phyloP scores from a whole-genome alignment of 1,140 invertebrate genomes.

The Colletes latitarsis region DNA sequence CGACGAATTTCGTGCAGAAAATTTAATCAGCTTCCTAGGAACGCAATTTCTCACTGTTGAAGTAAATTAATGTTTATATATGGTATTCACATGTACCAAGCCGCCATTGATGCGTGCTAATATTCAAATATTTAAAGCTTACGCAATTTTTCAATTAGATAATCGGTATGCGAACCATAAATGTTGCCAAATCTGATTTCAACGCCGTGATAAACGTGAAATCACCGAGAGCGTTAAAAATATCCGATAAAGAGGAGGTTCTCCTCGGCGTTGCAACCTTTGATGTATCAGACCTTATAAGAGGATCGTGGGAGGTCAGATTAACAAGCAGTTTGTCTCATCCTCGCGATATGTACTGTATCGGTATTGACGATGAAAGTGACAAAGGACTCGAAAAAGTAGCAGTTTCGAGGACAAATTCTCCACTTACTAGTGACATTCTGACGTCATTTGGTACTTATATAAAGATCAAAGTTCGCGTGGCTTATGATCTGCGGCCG shows the following conservation, averaged over 20 bases:
- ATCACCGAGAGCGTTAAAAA: background rate
- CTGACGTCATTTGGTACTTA: background rate
- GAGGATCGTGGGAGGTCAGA: slow-evolving; percentile 29
- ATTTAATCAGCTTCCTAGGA: slow-evolving; percentile 16
- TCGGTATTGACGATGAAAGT: no score
- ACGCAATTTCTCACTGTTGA: slow-evolving; percentile 19
- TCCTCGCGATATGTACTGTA: background rate
- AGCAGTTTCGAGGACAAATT: background rate
- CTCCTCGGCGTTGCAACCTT: slow-evolving; percentile 10
- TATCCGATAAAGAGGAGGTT: background rate
- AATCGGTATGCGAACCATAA: slow-evolving; percentile 2
- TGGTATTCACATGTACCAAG: background rate
- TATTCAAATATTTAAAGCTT: no score
- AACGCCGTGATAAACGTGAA: no score
- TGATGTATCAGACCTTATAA: slow-evolving; percentile 30
- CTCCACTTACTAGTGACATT: slow-evolving; percentile 6
- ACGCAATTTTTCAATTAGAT: background rate
- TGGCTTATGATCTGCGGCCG: background rate
- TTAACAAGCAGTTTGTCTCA: slow-evolving; percentile 1
- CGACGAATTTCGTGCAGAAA: slow-evolving; percentile 1
- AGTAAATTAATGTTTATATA: background rate
- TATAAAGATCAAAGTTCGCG: slow-evolving; percentile 18
- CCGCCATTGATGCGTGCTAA: no score
- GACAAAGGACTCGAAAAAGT: background rate
- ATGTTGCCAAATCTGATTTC: background rate